Conservation (phyloP, 2,888 invertebrate species). For the Theretra japonica region DNA sequence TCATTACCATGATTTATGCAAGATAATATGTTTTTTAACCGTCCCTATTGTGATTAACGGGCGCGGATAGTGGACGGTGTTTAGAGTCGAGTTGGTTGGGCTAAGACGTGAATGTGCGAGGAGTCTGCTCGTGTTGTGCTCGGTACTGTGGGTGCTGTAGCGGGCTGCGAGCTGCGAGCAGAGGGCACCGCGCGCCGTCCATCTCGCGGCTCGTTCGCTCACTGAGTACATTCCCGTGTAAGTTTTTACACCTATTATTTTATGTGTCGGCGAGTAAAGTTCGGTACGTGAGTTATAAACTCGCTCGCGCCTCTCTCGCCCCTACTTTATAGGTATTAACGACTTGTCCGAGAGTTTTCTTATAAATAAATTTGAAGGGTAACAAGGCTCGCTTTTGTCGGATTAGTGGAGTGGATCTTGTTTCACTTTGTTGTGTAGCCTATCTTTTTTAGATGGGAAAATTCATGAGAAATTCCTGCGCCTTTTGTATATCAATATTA, state of each 20-base stretch:
- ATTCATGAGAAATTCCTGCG: constrained; percentile 58
- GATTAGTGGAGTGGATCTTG: constrained; percentile 85
- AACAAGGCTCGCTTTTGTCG: constrained; percentile 85
- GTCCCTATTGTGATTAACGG: constrained; percentile 70
- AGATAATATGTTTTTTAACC: constrained; percentile 76
- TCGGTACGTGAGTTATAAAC: constrained; percentile 86
- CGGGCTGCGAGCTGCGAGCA: constrained; percentile 8
- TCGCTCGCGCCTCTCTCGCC: constrained; percentile 84
- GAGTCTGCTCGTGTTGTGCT: not conserved
- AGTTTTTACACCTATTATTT: constrained; percentile 86
- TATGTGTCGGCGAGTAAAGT: constrained; percentile 85
- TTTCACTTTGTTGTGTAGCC: constrained; percentile 83
- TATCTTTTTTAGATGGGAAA: constrained; percentile 75
- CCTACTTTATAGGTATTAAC: constrained; percentile 86
- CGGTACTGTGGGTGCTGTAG: too few species aligned
- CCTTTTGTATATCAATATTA: constrained; percentile 20
- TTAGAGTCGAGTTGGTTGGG: not conserved
- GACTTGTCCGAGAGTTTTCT: constrained; percentile 85
- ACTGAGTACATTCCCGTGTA: constrained; percentile 85
- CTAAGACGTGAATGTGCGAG: constrained; percentile 21
- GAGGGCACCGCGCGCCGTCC: constrained; percentile 61
- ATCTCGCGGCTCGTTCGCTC: constrained; percentile 78
- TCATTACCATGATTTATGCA: constrained; percentile 84
- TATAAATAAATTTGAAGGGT: constrained; percentile 86
- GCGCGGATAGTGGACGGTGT: constrained; percentile 37